These are phyloP conservation scores for Helostoma temminkii DNA, from an alignment of 2,797 vertebrate species.

Conservation along the genomic window DNA sequence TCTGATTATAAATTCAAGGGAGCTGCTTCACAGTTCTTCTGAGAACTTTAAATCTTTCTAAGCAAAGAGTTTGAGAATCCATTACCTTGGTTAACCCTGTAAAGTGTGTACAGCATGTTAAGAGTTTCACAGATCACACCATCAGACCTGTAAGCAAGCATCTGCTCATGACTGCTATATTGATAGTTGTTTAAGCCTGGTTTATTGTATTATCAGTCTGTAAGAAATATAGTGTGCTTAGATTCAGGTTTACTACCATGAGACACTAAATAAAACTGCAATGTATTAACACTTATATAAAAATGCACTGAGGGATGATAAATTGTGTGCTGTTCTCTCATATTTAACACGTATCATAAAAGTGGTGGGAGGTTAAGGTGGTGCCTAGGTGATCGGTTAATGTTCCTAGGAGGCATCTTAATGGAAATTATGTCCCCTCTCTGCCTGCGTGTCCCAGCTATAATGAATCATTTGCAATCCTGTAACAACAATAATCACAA, in stretches of 20 bases:
- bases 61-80: not conserved
- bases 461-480: constrained; percentile 35
- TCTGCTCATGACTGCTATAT: constrained; percentile 10
- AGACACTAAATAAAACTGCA: not conserved
- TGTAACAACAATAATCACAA: constrained; percentile 22
- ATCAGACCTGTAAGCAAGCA: not conserved
- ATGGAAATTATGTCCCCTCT: constrained; percentile 12
- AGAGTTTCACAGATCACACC: too few relatives aligned
- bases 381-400: constrained; percentile 32
- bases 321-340: not conserved
- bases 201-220: constrained; percentile 1
- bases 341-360: constrained; percentile 32
- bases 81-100: not conserved
- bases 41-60: not conserved
- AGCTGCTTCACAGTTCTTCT: not conserved
- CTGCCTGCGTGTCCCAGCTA: not conserved
- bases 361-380: not conserved
- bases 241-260: not conserved
- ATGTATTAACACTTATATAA: not conserved
- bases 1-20: constrained; percentile 4
- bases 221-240: not conserved
- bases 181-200: constrained; percentile 4
- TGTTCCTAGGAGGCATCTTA: not conserved
- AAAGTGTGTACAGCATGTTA: too few relatives aligned
- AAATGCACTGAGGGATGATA: not conserved